Evolutionary conservation across 2,888 invertebrate genomes (phyloP), one percentile per base, ranked within the genome.

Genomic region (Crematogaster levior): DNA sequence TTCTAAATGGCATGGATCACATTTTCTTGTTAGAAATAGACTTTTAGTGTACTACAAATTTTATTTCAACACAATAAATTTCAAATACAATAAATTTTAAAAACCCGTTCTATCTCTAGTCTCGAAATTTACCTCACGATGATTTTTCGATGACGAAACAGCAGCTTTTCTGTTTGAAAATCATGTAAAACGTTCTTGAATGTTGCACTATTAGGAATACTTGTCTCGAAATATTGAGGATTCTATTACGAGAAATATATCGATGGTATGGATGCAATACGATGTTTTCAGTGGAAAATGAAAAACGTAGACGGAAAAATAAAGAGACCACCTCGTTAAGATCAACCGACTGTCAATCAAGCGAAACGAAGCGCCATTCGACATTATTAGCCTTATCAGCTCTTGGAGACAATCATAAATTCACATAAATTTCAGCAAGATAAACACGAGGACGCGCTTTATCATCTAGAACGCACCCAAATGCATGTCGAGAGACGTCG

Each of bases 391-490:
- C 21, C 18, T 56, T 70, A 48, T 60, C 75, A 18, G 30, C 15
- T 34, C n/a, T 34, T 21, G 15, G 15, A 56, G 43, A 68, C 53
- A 43, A 56, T 79, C 43, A 21, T 56, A 68, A 79, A 53, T 53
- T 40, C 40, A n/a, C 72, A 43, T 58, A 73, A 73, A 74, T 37
- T 60, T 61, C 27, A 60, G 37, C 34, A 18, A 12, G 24, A 68
- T 34, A 79, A 79, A 68, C 68, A 43, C 12, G 56, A 40, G 53
- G 34, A 34, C 30, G 43, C 37, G 30, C 30, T 56, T 68, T 68
- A 56, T 79, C 43, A 68, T 43, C 18, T 30, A 30, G 40, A 40
- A 53, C 24, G 46, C 60, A 27, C n/a, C 40, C 34, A 15, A 43
- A 21, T 27, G 24, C 27, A 40, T 21, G 9, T 18, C 27, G 30